Evolutionary conservation across 1,140 invertebrate species (phyloP).

Genomic region (Orchestia grillus): DNA sequence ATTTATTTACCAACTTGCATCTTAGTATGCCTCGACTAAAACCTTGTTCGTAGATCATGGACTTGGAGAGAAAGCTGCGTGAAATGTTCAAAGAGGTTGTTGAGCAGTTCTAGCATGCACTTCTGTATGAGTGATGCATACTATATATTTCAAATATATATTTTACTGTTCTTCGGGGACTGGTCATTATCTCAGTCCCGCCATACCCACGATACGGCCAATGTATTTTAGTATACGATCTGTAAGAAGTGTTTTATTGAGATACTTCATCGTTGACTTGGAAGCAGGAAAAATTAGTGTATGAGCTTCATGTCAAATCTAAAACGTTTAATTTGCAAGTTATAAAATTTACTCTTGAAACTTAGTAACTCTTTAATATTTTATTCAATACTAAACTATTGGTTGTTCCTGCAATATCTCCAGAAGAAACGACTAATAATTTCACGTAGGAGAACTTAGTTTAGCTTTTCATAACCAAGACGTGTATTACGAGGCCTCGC

Average conservation of each 20-base stretch:
- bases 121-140: no score
- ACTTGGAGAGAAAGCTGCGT: neutral
- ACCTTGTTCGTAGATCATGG: neutral
- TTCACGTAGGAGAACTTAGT: neutral
- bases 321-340: no score
- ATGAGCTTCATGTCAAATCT: neutral
- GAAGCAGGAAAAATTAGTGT: neutral
- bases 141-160: no score
- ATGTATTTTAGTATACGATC: neutral
- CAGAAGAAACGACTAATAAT: neutral
- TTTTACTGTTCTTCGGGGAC: no score
- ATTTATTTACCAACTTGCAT: neutral
- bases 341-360: no score
- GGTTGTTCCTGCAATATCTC: neutral
- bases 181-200: neutral
- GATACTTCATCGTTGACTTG: neutral
- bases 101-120: no score
- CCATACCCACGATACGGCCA: neutral
- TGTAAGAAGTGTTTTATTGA: neutral
- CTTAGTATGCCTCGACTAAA: neutral
- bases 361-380: no score
- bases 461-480: neutral
- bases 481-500: no score
- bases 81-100: neutral
- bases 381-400: no score